Evolutionary conservation across 2,797 vertebrate genomes (phyloP).

Genomic region (Zenarchopterus dispar): DNA sequence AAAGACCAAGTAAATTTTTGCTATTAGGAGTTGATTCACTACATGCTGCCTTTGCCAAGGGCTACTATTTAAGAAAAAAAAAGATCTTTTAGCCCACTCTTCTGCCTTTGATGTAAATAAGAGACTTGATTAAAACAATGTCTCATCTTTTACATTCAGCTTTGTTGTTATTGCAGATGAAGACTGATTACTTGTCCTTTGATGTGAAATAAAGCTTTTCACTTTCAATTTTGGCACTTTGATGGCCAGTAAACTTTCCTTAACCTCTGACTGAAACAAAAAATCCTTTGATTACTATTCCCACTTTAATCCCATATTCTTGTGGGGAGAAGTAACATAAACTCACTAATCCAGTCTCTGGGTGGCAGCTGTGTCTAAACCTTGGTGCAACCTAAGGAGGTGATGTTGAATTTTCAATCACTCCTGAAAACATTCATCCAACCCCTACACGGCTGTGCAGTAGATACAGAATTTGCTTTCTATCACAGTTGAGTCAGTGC

Average conservation of each 20-base stretch:
- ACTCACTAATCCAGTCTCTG: slow-evolving; percentile 34
- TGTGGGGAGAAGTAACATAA: slow-evolving; percentile 6
- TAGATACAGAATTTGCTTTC: slow-evolving; percentile 32
- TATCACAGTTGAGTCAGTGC: slow-evolving; percentile 28
- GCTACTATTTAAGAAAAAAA: slow-evolving; percentile 9
- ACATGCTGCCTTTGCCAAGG: slow-evolving; percentile 34
- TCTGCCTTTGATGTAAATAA: no score
- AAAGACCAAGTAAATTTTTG: slow-evolving; percentile 26
- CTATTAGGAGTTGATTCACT: slow-evolving; percentile 29
- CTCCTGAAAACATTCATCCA: slow-evolving; percentile 40
- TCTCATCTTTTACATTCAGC: slow-evolving; percentile 17
- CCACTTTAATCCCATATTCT: slow-evolving; percentile 19
- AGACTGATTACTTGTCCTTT: slow-evolving; percentile 29
- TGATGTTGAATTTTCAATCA: slow-evolving; percentile 40
- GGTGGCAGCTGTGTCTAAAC: slow-evolving; percentile 2
- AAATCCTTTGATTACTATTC: slow-evolving; percentile 37
- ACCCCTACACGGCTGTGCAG: slow-evolving; percentile 40
- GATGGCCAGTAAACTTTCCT: slow-evolving; percentile 13
- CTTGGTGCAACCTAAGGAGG: slow-evolving; percentile 39
- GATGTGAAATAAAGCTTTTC: slow-evolving; percentile 25
- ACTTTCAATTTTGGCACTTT: slow-evolving; percentile 32
- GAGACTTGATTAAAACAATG: no score
- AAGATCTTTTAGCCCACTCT: slow-evolving; percentile 3
- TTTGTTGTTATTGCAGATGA: slow-evolving; percentile 3
- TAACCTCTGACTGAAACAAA: slow-evolving; percentile 23